A percentile compares a stretch with the other conserved stretches of the same genome.
Evolutionary conservation across 2,113 vertebrate genomes (phyloP).

Genomic region (Mesoclemmys tuberculata): DNA sequence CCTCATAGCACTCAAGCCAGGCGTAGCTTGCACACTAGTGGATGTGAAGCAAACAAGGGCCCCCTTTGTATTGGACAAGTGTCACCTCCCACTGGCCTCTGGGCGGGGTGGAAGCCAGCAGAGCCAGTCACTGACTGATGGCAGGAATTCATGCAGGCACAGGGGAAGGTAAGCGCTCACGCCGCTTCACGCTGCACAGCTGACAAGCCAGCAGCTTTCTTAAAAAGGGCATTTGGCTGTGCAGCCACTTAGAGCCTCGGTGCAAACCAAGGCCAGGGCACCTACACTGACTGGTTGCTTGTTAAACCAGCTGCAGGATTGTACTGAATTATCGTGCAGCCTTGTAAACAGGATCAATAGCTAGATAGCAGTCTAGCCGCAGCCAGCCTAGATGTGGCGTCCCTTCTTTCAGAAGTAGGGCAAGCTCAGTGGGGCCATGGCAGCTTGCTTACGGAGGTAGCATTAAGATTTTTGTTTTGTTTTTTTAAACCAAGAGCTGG

Average conservation of each 20-base stretch:
- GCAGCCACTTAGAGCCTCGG: too few relatives aligned
- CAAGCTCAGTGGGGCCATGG: neutral
- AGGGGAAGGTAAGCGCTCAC: too few relatives aligned
- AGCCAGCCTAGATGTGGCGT: neutral
- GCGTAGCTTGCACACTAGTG: too few relatives aligned
- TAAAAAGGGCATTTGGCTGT: neutral
- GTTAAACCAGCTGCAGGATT: neutral
- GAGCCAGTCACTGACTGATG: too few relatives aligned
- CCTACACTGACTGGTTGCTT: neutral
- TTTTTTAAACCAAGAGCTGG: neutral
- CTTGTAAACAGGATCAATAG: neutral
- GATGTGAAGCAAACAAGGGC: too few relatives aligned
- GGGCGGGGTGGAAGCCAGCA: too few relatives aligned
- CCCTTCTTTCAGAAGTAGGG: neutral
- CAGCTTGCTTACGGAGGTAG: neutral
- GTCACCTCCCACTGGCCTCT: neutral
- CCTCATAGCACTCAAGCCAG: neutral
- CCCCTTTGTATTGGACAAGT: too few relatives aligned
- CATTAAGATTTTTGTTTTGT: neutral
- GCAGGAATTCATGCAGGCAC: too few relatives aligned
- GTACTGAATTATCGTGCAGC: neutral
- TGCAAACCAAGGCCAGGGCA: neutral
- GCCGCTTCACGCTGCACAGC: too few relatives aligned
- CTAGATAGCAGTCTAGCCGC: too few relatives aligned
- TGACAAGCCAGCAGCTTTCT: too few relatives aligned